Base-by-base conservation (phyloP, 2,113 vertebrate genomes). In the Empidonax traillii region DNA sequence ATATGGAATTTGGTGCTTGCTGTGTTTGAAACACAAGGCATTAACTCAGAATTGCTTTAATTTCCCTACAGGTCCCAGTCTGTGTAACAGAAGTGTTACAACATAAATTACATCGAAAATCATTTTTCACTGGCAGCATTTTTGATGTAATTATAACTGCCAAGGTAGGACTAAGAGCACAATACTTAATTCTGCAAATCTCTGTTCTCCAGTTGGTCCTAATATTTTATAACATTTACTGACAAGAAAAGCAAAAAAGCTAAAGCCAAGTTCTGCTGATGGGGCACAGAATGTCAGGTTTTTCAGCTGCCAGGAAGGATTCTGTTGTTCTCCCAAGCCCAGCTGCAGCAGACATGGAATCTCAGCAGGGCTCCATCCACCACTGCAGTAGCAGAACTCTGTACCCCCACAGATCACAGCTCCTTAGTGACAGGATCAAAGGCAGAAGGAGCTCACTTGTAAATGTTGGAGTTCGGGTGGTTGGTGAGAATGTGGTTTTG, bases 381-480 rank as follows among this genome's bases (percentile, higher is more conserved):
- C 59, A 68, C 4, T 35, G 63, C 37, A 47, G 2, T 8, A 55
- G 44, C 81, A 77, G 44, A 52, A 39, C 7, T 72, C 47, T 13
- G 37, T 1, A 3, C 8, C 61, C 53, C 37, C 21, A 6, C 0
- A 35, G 65, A 74, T 13, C 1, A 67, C 51, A 83, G 66, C 76
- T 76, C 62, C 27, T 10, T 16, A 91, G 58, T 3, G 49, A 15
- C 69, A 5, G 1, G 77, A 59, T 69, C 80, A 33, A 76, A 75
- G 79, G 55, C 44, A 86, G 33, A 49, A 87, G 23, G 39, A n/a
- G 96, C 99, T 97, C 98, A 99, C 99, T 99, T 99, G 98, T 99
- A 99, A 93, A 99, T 99, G 96, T 99, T 99, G 63, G 99, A 99
- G 98, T 99, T 99, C 6, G 99, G 99, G 83, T 99, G 99, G 97